Evolutionary conservation across 2,888 invertebrate genomes (phyloP).

Genomic region (Ichneumon xanthorius): DNA sequence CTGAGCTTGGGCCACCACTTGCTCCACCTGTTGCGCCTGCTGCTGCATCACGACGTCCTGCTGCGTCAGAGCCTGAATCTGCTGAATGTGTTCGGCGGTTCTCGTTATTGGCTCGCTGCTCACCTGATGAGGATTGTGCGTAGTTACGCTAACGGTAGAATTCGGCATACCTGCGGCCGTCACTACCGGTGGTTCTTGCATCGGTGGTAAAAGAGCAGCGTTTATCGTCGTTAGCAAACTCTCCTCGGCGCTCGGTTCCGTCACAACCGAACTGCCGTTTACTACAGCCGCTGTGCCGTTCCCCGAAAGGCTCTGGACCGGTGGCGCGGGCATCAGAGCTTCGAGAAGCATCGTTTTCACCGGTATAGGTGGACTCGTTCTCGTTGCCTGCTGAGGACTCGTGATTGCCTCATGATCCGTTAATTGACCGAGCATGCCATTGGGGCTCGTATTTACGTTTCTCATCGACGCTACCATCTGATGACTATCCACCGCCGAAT

Average conservation of each 20-base stretch:
- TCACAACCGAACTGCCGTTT: slow-evolving; percentile 69
- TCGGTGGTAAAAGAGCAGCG: slow-evolving; percentile 79
- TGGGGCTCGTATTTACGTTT: slow-evolving; percentile 80
- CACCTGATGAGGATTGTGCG: slow-evolving; percentile 78
- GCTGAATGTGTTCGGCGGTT: slow-evolving; percentile 76
- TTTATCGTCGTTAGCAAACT: slow-evolving; percentile 80
- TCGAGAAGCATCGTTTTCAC: slow-evolving; percentile 92
- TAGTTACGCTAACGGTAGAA: slow-evolving; percentile 74
- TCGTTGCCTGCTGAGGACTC: slow-evolving; percentile 83
- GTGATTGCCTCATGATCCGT: slow-evolving; percentile 83
- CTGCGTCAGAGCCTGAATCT: slow-evolving; percentile 79
- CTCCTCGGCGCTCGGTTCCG: slow-evolving; percentile 75
- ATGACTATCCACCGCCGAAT: slow-evolving; percentile 86
- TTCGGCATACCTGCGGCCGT: slow-evolving; percentile 73
- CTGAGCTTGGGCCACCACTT: slow-evolving; percentile 83
- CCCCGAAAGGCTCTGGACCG: slow-evolving; percentile 59
- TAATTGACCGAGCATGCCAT: slow-evolving; percentile 84
- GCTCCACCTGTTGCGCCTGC: slow-evolving; percentile 81
- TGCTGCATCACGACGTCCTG: slow-evolving; percentile 82
- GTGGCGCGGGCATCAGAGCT: slow-evolving; percentile 84
- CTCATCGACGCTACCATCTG: slow-evolving; percentile 83
- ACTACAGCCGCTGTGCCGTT: slow-evolving; percentile 61
- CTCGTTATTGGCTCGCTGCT: slow-evolving; percentile 70
- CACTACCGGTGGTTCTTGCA: slow-evolving; percentile 80
- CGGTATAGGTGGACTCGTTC: slow-evolving; percentile 87